Conservation (phyloP, 1,140 invertebrate genomes). For the Sipha flava region DNA sequence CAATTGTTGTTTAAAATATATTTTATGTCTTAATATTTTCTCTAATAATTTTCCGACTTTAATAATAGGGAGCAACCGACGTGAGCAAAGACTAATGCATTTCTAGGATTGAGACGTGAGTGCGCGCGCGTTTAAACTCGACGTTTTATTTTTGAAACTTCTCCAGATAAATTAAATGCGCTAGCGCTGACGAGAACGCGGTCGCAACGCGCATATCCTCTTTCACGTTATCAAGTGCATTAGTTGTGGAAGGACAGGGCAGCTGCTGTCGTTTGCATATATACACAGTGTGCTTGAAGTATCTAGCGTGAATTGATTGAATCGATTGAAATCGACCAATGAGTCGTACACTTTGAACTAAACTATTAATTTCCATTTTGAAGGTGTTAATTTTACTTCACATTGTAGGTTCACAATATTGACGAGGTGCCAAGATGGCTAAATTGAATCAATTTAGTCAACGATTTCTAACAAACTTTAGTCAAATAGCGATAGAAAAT, state of each 20-base stretch:
- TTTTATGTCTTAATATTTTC: not conserved
- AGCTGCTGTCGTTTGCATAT: not conserved
- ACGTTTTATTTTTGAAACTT: slow-evolving; percentile 29
- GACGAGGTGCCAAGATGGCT: not conserved
- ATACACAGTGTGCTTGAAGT: not conserved
- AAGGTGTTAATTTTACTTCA: too few relatives aligned
- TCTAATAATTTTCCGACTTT: slow-evolving; percentile 1
- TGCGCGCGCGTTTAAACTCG: slow-evolving; percentile 11
- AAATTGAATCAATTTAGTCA: not conserved
- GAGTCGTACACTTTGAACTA: too few relatives aligned
- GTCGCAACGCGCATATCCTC: slow-evolving; percentile 8
- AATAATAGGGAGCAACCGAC: slow-evolving; percentile 16
- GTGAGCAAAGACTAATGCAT: slow-evolving; percentile 19
- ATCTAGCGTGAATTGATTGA: not conserved
- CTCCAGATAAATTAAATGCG: not conserved
- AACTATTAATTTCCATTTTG: too few relatives aligned
- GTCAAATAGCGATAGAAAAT: too few relatives aligned
- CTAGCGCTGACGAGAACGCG: not conserved
- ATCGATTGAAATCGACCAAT: too few relatives aligned
- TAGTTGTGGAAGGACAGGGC: slow-evolving; percentile 1
- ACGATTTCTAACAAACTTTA: not conserved
- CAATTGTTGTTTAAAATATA: not conserved
- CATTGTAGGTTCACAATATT: not conserved
- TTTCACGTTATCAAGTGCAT: slow-evolving; percentile 11
- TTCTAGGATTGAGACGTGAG: slow-evolving; percentile 11